Evolutionary conservation across 2,113 vertebrate genomes (phyloP), one percentile per base, ranked within the genome.

Genomic region (Tenrec ecaudatus): DNA sequence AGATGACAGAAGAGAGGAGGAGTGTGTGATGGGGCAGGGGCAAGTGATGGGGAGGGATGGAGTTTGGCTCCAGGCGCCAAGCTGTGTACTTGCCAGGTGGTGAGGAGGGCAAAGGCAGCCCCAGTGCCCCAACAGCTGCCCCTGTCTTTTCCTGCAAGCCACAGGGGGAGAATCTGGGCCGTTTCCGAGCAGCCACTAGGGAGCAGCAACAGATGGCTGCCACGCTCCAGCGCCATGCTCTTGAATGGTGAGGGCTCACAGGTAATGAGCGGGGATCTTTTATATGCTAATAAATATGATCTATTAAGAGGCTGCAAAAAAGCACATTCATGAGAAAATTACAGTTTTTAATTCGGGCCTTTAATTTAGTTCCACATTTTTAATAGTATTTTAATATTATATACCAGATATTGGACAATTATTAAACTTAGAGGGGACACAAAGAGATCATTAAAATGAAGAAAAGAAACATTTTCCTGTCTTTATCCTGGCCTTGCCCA

Each of bases 141-240:
- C 23, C 33, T 9, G n/a, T 88, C 81, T 81, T 38, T 82, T 84
- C 71, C 75, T 83, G 76, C 76, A 69, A 88, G 84, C 68, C 58
- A 31, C 69, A 68, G 31, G 76, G 36, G 78, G 83, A 93, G 86
- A 89, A n/a, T 89, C 88, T 64, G 86, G 73, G 86, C 92, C 84
- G 88, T 88, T 64, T 69, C 1, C 47, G 75, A 88, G 53, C 58
- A 73, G 91, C 83, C 95, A 53, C 94, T 2, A 76, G 97, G 92
- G 96, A 92, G 92, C 71, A 82, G 83, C 38, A 86, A 80, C 96
- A 96, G 95, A 96, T 96, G 95, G 90, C 81, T 29, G 64, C 62
- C 40, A 19, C 1, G 62, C 83, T 94, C 43, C 17, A 20, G 86
- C 92, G 92, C 17, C 29, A 4, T 3, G 9, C 66, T 69, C 60